Base-by-base conservation (phyloP, 2,888 invertebrate species). In the Ophonus ardosiacus region DNA sequence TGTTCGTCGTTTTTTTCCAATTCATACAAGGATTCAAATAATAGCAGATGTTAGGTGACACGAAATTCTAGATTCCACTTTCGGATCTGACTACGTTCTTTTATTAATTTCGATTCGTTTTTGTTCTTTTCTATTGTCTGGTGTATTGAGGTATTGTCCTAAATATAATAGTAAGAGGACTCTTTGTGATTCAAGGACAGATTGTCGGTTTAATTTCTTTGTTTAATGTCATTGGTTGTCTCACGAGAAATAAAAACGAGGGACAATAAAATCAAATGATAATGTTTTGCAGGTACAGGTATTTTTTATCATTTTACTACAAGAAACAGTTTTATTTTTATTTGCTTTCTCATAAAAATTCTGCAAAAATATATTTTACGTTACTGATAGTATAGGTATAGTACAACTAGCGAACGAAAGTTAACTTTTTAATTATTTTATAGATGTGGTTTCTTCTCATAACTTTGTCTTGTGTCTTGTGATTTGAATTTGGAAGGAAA, bases 51-150 rank as follows among this genome's bases (percentile, higher is more conserved):
- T 51, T 51, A 15, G 68, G 68, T 68, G 68, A 68, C 68, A 68
- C 38, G 31, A 68, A 68, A 68, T 68, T 68, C 68, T 68, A 68
- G 31, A 63, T 63, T 59, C 63, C 63, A 63, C 63, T 63, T 63
- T 63, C 63, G 63, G 18, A 63, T 21, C 59, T 24, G 68, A 38
- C 68, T 13, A 24, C 4, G 5, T 15, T 38, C 38, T 68, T 68
- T 68, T 68, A 68, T 63, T 24, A 24, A 24, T 38, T 38, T 68
- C 13, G 7, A 68, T 31, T 68, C n/a, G 68, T 38, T 68, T 68
- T 38, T 63, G 8, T 63, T 15, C 59, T 63, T 63, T n/a, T 31
- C n/a, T 24, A 68, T 38, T 68, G 68, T 68, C 38, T 68, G 68
- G 13, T 7, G 13, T 38, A 68, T 68, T 68, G 68, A 31, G n/a